phyloP scores from a whole-genome alignment of 2,113 vertebrate species.

The Lepisosteus oculatus region DNA sequence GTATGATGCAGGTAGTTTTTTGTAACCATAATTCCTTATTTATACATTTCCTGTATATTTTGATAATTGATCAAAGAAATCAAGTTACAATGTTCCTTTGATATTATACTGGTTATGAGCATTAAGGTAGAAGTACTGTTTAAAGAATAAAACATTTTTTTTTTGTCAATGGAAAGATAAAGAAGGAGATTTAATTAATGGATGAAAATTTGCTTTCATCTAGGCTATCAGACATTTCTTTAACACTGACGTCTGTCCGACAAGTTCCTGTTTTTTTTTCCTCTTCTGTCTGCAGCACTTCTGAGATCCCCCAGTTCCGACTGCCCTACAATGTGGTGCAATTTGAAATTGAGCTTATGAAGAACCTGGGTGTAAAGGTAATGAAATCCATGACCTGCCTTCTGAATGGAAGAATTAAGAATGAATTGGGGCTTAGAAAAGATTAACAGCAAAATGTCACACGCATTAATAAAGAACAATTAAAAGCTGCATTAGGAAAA shows the following conservation, averaged over 20 bases:
- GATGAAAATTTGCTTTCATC: slow-evolving; percentile 13
- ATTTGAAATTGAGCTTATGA: slow-evolving; percentile 86
- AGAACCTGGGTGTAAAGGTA: slow-evolving; percentile 88
- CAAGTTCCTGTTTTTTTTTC: slow-evolving; percentile 15
- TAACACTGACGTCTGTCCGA: neutral
- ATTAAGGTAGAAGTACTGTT: too few species aligned
- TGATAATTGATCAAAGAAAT: too few species aligned
- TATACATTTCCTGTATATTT: too few species aligned
- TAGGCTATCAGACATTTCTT: neutral
- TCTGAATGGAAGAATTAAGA: slow-evolving; percentile 42
- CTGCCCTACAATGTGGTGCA: slow-evolving; percentile 80
- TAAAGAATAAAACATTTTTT: too few species aligned
- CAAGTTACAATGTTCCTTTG: too few species aligned
- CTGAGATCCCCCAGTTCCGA: slow-evolving; percentile 89
- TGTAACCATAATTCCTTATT: too few species aligned
- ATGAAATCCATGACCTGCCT: slow-evolving; percentile 55
- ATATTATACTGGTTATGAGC: too few species aligned
- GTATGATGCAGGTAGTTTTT: too few species aligned
- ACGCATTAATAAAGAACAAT: slow-evolving; percentile 81
- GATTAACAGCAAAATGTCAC: slow-evolving; percentile 76
- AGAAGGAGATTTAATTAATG: too few species aligned
- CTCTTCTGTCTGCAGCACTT: slow-evolving; percentile 55
- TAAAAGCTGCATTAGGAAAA: slow-evolving; percentile 71
- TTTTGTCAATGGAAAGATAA: too few species aligned
- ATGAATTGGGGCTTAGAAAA: slow-evolving; percentile 52